Percentiles rank a stretch among this genome's conserved stretches.
These are phyloP conservation scores for Pachyuromys duprasi DNA, from an alignment of 2,797 vertebrate species.

Conservation along the genomic window DNA sequence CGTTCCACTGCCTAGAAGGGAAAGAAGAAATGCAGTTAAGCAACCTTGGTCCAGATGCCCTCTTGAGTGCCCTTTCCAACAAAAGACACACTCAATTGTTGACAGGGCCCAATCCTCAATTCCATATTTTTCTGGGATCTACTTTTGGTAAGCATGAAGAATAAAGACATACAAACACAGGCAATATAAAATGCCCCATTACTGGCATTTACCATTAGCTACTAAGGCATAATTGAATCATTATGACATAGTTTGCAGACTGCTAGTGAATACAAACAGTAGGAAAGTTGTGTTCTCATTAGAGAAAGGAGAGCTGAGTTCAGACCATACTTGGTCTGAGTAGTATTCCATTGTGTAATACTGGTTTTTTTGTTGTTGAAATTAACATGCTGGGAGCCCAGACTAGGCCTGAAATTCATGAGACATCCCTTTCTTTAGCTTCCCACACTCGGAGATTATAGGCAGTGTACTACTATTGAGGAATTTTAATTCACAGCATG, in stretches of 20 bases:
- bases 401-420: background rate
- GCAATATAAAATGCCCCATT: background rate
- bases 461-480: background rate
- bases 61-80: background rate
- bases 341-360: too few species aligned
- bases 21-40: background rate
- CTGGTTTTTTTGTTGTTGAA: background rate
- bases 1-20: conserved; percentile 93
- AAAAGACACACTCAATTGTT: background rate
- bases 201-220: background rate
- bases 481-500: too few species aligned
- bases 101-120: background rate
- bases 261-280: background rate
- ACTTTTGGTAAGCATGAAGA: background rate
- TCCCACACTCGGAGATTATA: background rate
- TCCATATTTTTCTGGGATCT: background rate
- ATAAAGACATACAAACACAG: background rate
- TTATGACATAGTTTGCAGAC: background rate
- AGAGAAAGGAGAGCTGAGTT: background rate
- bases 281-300: background rate
- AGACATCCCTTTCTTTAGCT: background rate
- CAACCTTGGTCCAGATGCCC: background rate
- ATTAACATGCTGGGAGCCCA: background rate
- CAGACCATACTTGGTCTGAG: too few species aligned
- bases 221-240: background rate